Evolutionary conservation across 2,888 invertebrate genomes (phyloP).

Genomic region (Zele albiditarsus): DNA sequence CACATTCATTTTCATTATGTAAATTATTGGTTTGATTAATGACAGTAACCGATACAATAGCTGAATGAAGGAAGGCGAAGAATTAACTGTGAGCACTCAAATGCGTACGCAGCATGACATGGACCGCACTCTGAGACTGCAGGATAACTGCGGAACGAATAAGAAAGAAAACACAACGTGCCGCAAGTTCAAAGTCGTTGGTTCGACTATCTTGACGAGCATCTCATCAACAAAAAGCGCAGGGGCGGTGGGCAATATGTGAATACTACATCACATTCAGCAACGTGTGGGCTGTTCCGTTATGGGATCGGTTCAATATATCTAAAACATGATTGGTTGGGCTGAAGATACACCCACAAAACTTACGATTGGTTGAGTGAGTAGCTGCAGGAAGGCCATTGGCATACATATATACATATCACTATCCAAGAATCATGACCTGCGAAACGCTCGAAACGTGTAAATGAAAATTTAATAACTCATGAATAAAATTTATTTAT

Average conservation of each 20-base stretch:
- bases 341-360: background rate
- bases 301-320: background rate
- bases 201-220: background rate
- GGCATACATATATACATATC: background rate
- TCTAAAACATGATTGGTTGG: background rate
- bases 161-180: background rate
- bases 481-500: too few relatives aligned
- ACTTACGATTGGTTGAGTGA: conserved; percentile 1
- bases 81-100: too few relatives aligned
- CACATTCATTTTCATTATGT: background rate
- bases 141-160: too few relatives aligned
- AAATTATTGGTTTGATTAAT: background rate
- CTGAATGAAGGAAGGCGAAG: too few relatives aligned
- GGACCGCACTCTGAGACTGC: too few relatives aligned
- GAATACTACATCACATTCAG: background rate
- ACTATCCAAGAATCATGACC: background rate
- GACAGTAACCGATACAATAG: too few relatives aligned
- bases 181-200: conserved; percentile 8
- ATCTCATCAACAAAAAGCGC: background rate
- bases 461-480: too few relatives aligned
- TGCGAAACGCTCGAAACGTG: too few relatives aligned
- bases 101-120: too few relatives aligned
- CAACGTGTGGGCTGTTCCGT: background rate
- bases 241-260: too few relatives aligned
- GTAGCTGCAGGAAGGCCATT: background rate